Base-by-base conservation (phyloP, 2,797 vertebrate genomes). In the Cottoperca gobio region DNA sequence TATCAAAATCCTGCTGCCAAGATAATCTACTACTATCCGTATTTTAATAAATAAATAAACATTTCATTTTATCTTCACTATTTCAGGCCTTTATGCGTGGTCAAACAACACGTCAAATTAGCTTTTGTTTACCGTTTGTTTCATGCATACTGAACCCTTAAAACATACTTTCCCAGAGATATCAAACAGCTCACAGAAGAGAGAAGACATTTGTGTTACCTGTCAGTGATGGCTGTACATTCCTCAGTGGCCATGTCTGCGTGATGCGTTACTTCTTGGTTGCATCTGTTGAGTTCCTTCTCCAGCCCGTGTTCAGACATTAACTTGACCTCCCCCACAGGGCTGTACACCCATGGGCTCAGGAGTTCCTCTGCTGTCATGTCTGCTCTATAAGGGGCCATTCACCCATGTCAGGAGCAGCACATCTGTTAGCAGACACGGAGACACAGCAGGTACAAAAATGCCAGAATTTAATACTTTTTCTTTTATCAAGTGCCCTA, bases 331-430 rank as follows among this genome's bases (percentile, higher is more conserved):
- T 72, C 79, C 28, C 49, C 72, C 13, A 24, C 52, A 14, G 75
- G 76, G 48, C 78, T 68, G 40, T 42, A 46, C 42, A 52, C 66
- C 72, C 53, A 26, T 1, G 40, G 80, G 31, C 35, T 45, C 24
- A 52, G 50, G 14, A 64, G 66, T 57, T 88, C 88, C 63, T 92
- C 83, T 78, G 69, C 65, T 40, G 71, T 79, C 91, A 94, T 93
- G 63, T 79, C 74, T 72, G 45, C 75, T 70, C 21, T 65, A 14
- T 64, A 54, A 63, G 83, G 86, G 53, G 78, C 81, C 86, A 78
- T 83, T 86, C 81, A 85, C 59, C 82, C 76, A 73, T 21, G 24
- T 79, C 45, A 74, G 31, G 39, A 42, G 46, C 49, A 14, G 64
- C 61, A 43, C 17, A 65, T 49, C 70, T 79, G 55, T 23, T 2